Base-by-base conservation (phyloP, 2,113 vertebrate species). In the Misgurnus mizolepis region DNA sequence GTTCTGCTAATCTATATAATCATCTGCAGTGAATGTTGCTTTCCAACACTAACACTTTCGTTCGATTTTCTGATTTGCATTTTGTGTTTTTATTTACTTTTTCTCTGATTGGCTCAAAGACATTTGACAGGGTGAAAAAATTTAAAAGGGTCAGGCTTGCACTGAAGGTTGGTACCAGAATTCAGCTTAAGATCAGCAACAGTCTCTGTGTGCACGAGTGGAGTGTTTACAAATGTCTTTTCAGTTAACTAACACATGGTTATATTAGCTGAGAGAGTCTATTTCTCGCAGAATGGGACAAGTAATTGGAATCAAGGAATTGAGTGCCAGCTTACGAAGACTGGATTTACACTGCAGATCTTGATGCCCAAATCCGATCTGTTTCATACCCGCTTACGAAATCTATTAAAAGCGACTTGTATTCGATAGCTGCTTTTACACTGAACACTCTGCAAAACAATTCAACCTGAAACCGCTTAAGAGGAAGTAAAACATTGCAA, bases 61-160 rank as follows among this genome's bases (percentile, higher is more conserved):
- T 88, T 89, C 82, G 86, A 88, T 94, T 88, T 80, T 75, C 22
- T 49, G 61, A 53, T 45, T 27, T 62, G 45, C 53, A 69, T 68
- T 58, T 69, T 55, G 47, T 55, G 9, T 71, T 79, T 45, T 75
- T 72, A 64, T 79, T 60, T 78, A 60, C 34, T 69, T 83, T 82
- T 95, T 82, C 82, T 85, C 87, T 82, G 89, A 88, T 78, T 91
- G 89, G 90, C 94, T 92, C 95, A 98, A 98, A 99, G 97, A 98
- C 97, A 96, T 92, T 98, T 97, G 96, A 98, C 96, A 98, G 96
- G 95, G 95, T 99, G 96, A 99, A 98, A 99, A 98, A 98, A 96
- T 96, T 99, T 94, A 99, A 96, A 95, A 97, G 97, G 95, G 95
- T 98, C 95, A 98, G 96, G 97, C 96, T 98, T 97, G 97, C 97